phyloP scores from a whole-genome alignment of 2,113 vertebrate genomes.

The Leucoraja erinaceus region DNA sequence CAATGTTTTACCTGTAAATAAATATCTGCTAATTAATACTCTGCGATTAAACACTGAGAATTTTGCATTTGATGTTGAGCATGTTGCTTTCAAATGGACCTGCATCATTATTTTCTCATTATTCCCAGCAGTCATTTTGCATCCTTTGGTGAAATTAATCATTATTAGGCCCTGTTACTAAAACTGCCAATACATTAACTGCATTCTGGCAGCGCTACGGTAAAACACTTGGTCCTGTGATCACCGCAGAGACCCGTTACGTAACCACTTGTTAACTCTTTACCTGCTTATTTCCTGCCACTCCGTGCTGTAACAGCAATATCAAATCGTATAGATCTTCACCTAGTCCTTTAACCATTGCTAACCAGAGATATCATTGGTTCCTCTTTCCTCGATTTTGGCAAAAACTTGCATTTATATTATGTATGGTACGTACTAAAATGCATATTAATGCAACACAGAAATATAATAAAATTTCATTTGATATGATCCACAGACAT shows the following conservation, averaged over 20 bases:
- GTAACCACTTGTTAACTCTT: background rate
- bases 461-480: background rate
- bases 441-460: background rate
- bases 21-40: constrained; percentile 30
- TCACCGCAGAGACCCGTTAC: background rate
- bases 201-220: background rate
- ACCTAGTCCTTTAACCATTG: background rate
- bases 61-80: background rate
- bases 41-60: background rate
- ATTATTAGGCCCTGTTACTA: background rate
- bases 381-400: background rate
- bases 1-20: constrained; percentile 9
- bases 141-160: background rate
- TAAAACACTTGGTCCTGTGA: background rate
- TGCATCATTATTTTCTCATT: constrained; percentile 18
- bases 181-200: constrained; percentile 25
- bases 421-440: background rate
- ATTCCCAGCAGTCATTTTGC: constrained; percentile 10
- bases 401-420: background rate
- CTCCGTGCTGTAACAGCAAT: background rate
- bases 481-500: background rate
- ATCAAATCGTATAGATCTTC: background rate
- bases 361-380: background rate
- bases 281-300: background rate
- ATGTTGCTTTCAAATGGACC: background rate